phyloP scores from a whole-genome alignment of 2,113 vertebrate genomes.

The Cebidichthys violaceus region DNA sequence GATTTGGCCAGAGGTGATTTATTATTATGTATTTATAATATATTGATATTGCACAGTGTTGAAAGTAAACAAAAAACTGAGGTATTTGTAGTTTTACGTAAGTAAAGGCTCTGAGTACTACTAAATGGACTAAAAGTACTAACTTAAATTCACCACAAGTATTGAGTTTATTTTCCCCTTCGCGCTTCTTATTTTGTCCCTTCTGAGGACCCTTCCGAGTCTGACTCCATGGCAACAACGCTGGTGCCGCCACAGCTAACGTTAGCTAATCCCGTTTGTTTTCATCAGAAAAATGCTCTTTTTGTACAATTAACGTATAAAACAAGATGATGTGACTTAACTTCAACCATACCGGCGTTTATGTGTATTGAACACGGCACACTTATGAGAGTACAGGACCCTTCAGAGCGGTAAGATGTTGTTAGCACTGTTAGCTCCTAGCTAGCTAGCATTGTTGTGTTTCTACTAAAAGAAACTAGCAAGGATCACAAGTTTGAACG shows the following conservation, averaged over 20 bases:
- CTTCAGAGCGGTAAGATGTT: background rate
- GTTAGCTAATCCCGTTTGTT: background rate
- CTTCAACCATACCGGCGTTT: fast-evolving
- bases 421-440: background rate
- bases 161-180: background rate
- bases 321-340: background rate
- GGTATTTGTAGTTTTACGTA: too few species aligned
- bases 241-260: background rate
- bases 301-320: background rate
- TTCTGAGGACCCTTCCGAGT: constrained; percentile 13
- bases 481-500: too few species aligned
- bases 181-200: constrained; percentile 22
- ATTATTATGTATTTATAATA: too few species aligned
- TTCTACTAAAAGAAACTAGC: too few species aligned
- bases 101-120: too few species aligned
- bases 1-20: too few species aligned
- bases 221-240: constrained; percentile 54
- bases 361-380: fast-evolving
- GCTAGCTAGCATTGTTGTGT: background rate
- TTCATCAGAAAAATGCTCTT: background rate
- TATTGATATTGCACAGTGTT: too few species aligned
- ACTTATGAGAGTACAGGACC: background rate
- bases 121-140: too few species aligned
- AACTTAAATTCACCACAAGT: too few species aligned
- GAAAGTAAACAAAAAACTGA: too few species aligned